Evolutionary conservation across 2,113 vertebrate species (phyloP), one percentile per base, ranked within the genome.

Genomic region (Motacilla tschutschensis): DNA sequence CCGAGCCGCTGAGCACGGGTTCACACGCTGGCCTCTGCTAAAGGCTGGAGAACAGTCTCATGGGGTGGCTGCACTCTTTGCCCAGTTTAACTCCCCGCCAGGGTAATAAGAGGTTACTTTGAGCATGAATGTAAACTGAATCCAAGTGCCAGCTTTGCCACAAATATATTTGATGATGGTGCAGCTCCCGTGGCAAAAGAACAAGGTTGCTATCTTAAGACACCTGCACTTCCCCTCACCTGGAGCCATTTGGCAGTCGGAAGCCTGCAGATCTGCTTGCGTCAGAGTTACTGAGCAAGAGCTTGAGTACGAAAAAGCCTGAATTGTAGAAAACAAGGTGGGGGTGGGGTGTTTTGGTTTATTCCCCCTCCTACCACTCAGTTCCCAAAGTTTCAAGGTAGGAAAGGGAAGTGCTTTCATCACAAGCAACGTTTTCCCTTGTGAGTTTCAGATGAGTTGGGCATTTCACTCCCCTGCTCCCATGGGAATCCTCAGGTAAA

Each of bases 1-100:
- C 48, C 0, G 0, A 31, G 57, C 51, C 0, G 0, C 85, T 44
- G 62, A 31, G 53, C 78, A 63, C 0, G 2, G 53, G 41, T 63
- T 74, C 53, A 55, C 28, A 31, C 0, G 0, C 57, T 53, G 77
- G 41, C 19, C 35, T 63, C 53, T 64, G 57, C 64, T n/a, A 8
- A 74, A 51, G 50, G 57, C 75, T 70, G 65, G 51, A 66, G 60
- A 65, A 6, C 44, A 16, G 47, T 25, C 40, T 31, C 20, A 1
- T 0, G 4, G 16, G 22, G 24, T 17, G 38, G 33, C 60, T 77
- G 62, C 57, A 4, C 71, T 40, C 58, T 50, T 59, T 28, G 35
- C 31, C 28, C 80, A 4, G 41, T 55, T 71, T 64, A 77, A 67
- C 46, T 78, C 79, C 51, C 41, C 0, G 0, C 41, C 73, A 33